phyloP scores from a whole-genome alignment of 2,797 vertebrate genomes.

The Hippocampus kuda region DNA sequence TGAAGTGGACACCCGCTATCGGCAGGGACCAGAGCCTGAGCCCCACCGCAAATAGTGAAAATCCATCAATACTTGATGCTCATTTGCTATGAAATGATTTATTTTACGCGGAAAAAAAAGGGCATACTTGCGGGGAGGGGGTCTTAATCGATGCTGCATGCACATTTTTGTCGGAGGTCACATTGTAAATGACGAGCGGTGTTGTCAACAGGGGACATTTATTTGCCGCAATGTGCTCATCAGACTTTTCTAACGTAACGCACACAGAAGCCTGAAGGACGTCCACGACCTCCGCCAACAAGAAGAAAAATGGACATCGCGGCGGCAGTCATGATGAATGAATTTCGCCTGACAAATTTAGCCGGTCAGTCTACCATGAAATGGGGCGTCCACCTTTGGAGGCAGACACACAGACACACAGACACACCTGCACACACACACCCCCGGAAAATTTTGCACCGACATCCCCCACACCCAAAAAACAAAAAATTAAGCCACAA shows the following conservation, averaged over 20 bases:
- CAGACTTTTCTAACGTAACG: constrained; percentile 63
- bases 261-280: constrained; percentile 65
- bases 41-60: too few relatives aligned
- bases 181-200: background rate
- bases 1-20: too few relatives aligned
- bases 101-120: too few relatives aligned
- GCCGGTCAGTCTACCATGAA: constrained; percentile 72
- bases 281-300: constrained; percentile 30
- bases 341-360: constrained; percentile 70
- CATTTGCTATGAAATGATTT: too few relatives aligned
- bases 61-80: too few relatives aligned
- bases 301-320: constrained; percentile 65
- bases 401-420: background rate
- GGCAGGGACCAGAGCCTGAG: too few relatives aligned
- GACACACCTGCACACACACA: constrained; percentile 4
- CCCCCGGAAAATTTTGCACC: constrained; percentile 21
- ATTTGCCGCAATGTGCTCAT: constrained; percentile 35
- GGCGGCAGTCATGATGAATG: constrained; percentile 66
- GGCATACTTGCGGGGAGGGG: too few relatives aligned
- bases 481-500: constrained; percentile 26
- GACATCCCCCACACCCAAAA: too few relatives aligned
- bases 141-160: too few relatives aligned
- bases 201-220: background rate
- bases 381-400: constrained; percentile 57
- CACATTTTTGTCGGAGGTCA: too few relatives aligned